Evolutionary conservation across 2,888 invertebrate genomes (phyloP).

Genomic region (Sisyra terminalis): DNA sequence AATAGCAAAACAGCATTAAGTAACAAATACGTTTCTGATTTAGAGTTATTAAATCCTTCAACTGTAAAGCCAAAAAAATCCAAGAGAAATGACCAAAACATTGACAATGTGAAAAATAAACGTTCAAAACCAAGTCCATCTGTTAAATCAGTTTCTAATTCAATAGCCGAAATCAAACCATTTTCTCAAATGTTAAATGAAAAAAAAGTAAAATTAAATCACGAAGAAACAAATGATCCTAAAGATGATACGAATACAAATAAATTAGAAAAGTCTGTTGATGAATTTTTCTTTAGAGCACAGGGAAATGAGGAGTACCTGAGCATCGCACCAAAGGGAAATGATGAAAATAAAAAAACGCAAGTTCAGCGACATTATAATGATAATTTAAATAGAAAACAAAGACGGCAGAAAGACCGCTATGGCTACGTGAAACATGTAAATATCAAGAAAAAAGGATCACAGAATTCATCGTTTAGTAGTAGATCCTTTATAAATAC

Average conservation of each 20-base stretch:
- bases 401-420: not conserved
- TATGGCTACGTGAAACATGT: not conserved
- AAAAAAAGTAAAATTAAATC: not conserved
- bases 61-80: too few species aligned
- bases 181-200: not conserved
- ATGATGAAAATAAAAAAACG: not conserved
- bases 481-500: not conserved
- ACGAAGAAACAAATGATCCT: not conserved
- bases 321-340: not conserved
- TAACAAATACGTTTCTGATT: too few species aligned
- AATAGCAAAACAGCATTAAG: too few species aligned
- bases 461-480: not conserved
- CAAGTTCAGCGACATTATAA: not conserved
- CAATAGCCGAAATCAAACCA: not conserved
- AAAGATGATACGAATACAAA: not conserved
- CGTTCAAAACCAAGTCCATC: too few species aligned
- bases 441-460: not conserved
- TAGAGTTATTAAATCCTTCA: too few species aligned
- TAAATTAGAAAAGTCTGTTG: not conserved
- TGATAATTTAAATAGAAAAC: constrained; percentile 4
- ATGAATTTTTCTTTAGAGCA: constrained; percentile 2
- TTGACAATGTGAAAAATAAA: too few species aligned
- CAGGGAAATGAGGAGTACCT: constrained; percentile 1
- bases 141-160: not conserved
- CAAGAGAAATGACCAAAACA: too few species aligned